Evolutionary conservation across 2,888 invertebrate genomes (phyloP), one percentile per base, ranked within the genome.

Genomic region (Brachypalpus laphriformis): DNA sequence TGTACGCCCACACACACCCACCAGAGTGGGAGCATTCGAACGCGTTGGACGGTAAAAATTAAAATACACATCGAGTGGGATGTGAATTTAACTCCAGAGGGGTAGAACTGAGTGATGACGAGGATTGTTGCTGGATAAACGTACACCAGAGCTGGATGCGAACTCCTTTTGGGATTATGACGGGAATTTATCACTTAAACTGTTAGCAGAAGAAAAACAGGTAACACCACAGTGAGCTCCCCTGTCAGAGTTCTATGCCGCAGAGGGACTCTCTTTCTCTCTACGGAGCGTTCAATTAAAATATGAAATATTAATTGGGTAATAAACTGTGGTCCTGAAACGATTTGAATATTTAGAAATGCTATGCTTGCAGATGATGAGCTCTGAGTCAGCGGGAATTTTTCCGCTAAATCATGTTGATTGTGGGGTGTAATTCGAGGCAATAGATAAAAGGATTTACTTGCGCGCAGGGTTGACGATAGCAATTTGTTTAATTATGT

Each of bases 301-400:
- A 68, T 81, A 61, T 81, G 40, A 74, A 81, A 25, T 74, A 74
- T 81, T 81, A 81, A 81, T 81, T 59, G 59, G 8, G 80, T 51
- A 66, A 72, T 74, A 72, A 80, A 74, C 37, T 51, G 74, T 37
- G 74, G 72, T 59, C 34, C 31, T 20, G 49, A 11, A 63, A 22
- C 56, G 63, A 78, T 78, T 71, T 71, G 37, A 28, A 63, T 70
- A 56, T 63, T 56, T 37, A 11, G 14, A 28, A 42, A 18, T 25
- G 56, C 28, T 28, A 9, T 25, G 22, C 56, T 59, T 59, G 71
- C 75, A 57, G 9, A 57, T 66, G 57, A 57, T 66, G 57, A 28
- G 57, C 11, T 40, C 59, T 59, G 42, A 68, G 34, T 31, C 51
- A 70, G 77, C 59, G 49, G 40, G 54, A 51, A 45, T 34, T 51